phyloP scores from a whole-genome alignment of 2,113 vertebrate genomes.

The Peromyscus polionotus region DNA sequence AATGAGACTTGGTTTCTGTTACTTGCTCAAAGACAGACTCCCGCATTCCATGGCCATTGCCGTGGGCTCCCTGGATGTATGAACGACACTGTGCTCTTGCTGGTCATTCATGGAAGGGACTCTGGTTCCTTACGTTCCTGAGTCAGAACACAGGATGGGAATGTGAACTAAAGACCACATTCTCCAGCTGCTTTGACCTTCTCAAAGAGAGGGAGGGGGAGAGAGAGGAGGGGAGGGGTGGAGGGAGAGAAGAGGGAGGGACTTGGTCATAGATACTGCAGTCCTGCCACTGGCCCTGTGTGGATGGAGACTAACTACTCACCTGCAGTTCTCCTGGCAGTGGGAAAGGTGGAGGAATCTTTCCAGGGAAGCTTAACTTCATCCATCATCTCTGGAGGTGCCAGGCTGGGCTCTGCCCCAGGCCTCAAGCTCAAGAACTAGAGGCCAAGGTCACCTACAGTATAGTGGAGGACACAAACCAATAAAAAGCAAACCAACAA shows the following conservation, averaged over 20 bases:
- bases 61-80: neutral
- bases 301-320: neutral
- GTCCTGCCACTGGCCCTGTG: neutral
- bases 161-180: accelerated
- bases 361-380: neutral
- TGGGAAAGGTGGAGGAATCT: neutral
- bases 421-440: neutral
- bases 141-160: neutral
- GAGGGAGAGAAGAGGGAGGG: neutral
- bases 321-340: neutral
- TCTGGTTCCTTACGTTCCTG: neutral
- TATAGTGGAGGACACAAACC: neutral
- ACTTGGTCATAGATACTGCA: neutral
- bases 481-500: neutral
- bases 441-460: neutral
- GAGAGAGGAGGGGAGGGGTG: too few relatives aligned
- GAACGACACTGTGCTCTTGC: accelerated
- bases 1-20: neutral
- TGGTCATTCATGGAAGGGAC: neutral
- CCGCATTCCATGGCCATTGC: neutral
- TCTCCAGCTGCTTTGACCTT: neutral
- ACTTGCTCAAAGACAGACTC: neutral
- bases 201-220: neutral
- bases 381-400: neutral
- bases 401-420: neutral